A percentile compares a stretch with the other conserved stretches of the same genome.
These are phyloP conservation scores for Pollachius pollachius DNA, from an alignment of 2,113 vertebrate species.

Conservation along the genomic window DNA sequence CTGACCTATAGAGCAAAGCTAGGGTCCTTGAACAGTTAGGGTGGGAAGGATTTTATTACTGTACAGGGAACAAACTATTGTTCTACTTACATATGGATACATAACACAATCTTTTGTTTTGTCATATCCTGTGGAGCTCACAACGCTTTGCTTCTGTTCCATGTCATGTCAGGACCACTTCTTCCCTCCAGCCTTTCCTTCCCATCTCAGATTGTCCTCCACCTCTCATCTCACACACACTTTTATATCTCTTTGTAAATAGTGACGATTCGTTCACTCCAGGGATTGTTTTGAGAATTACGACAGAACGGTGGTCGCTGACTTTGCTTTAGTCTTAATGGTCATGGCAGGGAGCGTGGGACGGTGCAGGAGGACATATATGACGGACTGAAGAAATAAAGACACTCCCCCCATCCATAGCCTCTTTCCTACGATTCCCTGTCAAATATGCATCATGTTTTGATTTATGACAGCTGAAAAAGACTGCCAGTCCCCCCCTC, in stretches of 20 bases:
- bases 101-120: constrained; percentile 22
- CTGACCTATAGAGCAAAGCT: too few species aligned
- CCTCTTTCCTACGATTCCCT: too few species aligned
- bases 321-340: constrained; percentile 49
- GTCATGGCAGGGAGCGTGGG: constrained; percentile 36
- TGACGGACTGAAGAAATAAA: constrained; percentile 41
- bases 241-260: constrained; percentile 16
- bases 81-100: constrained; percentile 8
- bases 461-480: constrained; percentile 55
- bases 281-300: constrained; percentile 27
- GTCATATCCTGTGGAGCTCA: constrained; percentile 57
- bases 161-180: background rate
- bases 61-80: constrained; percentile 27
- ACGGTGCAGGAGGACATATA: constrained; percentile 36
- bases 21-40: too few species aligned
- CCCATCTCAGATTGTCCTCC: background rate
- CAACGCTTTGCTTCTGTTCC: constrained; percentile 41
- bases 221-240: background rate
- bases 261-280: constrained; percentile 20
- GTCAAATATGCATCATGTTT: constrained; percentile 6
- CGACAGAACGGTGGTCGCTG: constrained; percentile 35
- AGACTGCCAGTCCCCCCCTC: constrained; percentile 32
- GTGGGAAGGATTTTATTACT: background rate
- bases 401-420: too few species aligned
- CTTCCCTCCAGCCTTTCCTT: background rate